phyloP scores from a whole-genome alignment of 1,140 invertebrate species.

The Meloidogyne floridensis region DNA sequence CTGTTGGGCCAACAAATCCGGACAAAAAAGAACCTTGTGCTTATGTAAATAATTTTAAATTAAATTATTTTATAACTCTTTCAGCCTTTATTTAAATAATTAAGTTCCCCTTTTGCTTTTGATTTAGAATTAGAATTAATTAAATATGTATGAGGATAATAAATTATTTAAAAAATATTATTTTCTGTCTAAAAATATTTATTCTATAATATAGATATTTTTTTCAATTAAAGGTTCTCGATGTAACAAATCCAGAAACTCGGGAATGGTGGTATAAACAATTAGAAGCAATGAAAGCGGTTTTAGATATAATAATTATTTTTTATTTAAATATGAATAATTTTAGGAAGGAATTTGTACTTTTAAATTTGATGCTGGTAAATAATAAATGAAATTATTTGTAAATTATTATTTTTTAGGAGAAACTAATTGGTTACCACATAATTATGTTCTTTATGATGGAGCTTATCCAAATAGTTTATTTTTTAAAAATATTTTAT shows the following conservation, averaged over 20 bases:
- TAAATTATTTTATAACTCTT: neutral
- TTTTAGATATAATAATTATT: constrained; percentile 30
- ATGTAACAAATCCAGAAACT: constrained; percentile 78
- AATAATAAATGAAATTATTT: constrained; percentile 66
- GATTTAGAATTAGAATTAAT: no score
- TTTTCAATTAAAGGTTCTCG: constrained; percentile 58
- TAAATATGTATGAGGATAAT: no score
- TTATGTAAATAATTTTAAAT: neutral
- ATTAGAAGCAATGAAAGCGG: constrained; percentile 71
- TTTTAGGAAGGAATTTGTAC: constrained; percentile 75
- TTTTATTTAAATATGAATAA: neutral
- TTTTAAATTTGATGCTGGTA: constrained; percentile 91
- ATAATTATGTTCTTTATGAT: constrained; percentile 64
- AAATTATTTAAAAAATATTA: no score
- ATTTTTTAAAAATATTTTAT: neutral
- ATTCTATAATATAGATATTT: neutral
- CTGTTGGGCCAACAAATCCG: neutral
- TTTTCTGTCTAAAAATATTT: no score
- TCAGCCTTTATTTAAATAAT: neutral
- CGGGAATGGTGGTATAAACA: constrained; percentile 76
- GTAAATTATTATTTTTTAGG: neutral
- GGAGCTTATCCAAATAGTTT: constrained; percentile 26
- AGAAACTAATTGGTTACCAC: constrained; percentile 77
- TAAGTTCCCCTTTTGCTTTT: no score
- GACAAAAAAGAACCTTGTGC: constrained; percentile 17